These are phyloP conservation scores for Epizoanthus stellaris DNA, from an alignment of 92 coral and sea anemone genomes.

Conservation along the genomic window DNA sequence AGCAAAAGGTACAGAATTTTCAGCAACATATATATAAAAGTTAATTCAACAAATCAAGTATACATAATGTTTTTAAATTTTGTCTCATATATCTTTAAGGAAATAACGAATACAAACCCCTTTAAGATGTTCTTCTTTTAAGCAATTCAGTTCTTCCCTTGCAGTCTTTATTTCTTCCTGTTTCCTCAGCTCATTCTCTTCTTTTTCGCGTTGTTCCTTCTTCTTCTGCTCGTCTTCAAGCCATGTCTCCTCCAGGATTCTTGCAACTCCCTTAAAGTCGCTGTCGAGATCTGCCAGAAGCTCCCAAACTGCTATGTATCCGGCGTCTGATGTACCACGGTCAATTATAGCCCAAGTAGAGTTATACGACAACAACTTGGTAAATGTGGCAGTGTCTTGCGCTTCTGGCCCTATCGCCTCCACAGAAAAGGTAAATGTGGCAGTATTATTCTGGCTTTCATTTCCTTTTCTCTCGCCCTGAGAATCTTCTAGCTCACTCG, in stretches of 20 bases:
- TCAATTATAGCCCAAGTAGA: constrained; percentile 56
- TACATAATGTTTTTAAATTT: no score
- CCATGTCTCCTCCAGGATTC: no score
- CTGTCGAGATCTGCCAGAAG: constrained; percentile 26
- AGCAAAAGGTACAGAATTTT: no score
- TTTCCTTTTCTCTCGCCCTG: constrained; percentile 11
- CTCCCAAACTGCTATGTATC: constrained; percentile 71
- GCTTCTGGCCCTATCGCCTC: constrained; percentile 63
- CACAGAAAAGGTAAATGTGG: constrained; percentile 41
- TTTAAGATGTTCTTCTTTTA: no score
- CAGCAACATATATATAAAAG: no score
- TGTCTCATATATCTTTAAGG: no score
- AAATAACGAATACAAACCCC: no score
- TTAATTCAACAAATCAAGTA: no score
- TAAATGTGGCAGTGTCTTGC: constrained; percentile 51
- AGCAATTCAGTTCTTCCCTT: no score
- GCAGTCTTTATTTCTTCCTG: no score
- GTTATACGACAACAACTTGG: constrained; percentile 54
- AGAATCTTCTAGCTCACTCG: background rate
- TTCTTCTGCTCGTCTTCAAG: no score
- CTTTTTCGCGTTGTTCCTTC: background rate
- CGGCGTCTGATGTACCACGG: constrained; percentile 41
- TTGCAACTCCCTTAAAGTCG: constrained; percentile 19
- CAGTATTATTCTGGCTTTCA: constrained; percentile 12
- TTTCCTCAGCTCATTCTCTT: no score